phyloP scores from a whole-genome alignment of 2,113 vertebrate genomes.

The Pseudorasbora parva region DNA sequence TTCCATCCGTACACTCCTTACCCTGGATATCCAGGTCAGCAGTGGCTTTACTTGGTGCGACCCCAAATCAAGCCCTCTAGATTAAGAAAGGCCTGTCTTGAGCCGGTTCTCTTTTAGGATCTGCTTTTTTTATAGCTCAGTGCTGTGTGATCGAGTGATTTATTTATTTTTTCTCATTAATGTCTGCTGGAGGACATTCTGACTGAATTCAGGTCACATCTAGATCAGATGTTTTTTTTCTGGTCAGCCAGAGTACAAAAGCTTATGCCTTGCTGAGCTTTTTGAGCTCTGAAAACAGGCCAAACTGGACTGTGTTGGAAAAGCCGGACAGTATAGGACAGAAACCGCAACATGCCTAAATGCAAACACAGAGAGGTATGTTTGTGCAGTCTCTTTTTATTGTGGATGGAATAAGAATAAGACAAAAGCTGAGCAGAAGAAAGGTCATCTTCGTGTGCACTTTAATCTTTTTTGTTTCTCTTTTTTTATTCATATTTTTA shows the following conservation, averaged over 20 bases:
- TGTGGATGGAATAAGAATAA: not conserved
- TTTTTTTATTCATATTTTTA: not conserved
- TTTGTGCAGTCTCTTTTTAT: constrained; percentile 7
- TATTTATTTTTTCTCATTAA: not conserved
- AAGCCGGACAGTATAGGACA: not conserved
- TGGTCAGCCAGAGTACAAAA: not conserved
- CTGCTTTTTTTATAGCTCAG: not conserved
- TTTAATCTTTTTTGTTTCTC: not conserved
- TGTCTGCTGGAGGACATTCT: not conserved
- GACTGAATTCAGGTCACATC: not conserved
- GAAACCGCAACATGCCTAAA: not conserved
- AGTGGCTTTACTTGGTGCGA: constrained; percentile 29
- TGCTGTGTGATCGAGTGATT: not conserved
- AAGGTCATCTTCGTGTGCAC: not conserved
- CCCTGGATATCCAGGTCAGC: constrained; percentile 31
- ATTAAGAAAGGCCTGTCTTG: not conserved
- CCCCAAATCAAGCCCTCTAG: constrained; percentile 13
- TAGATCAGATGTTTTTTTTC: not conserved
- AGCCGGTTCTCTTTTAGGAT: not conserved
- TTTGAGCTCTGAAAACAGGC: not conserved
- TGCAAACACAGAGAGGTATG: constrained; percentile 10
- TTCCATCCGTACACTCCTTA: constrained; percentile 20
- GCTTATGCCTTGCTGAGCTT: not conserved
- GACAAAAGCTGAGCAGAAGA: not conserved
- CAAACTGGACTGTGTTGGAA: not conserved